Evolutionary conservation across 2,797 vertebrate species (phyloP).

Genomic region (Perdix hodgsoniae): DNA sequence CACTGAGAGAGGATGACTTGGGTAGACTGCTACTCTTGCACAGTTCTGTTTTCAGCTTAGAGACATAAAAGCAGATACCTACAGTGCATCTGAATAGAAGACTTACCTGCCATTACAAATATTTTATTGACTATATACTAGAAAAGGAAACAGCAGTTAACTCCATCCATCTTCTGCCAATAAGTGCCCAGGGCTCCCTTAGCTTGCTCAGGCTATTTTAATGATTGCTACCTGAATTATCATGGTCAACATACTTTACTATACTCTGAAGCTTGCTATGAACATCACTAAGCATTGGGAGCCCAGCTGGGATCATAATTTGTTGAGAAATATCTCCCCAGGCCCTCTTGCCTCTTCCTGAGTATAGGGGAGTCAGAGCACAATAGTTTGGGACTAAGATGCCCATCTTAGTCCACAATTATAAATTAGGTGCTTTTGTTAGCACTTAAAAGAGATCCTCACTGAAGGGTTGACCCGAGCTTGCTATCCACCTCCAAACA

Average conservation of each 20-base stretch:
- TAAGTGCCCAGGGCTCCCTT: not conserved
- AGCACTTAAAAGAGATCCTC: not conserved
- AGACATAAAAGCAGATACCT: slow-evolving; percentile 1
- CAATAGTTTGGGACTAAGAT: not conserved
- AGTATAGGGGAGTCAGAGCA: not conserved
- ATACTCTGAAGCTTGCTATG: accelerated
- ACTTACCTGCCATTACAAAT: not conserved
- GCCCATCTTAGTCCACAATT: not conserved
- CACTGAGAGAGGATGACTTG: accelerated
- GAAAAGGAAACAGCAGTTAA: not conserved
- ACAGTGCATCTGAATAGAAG: not conserved
- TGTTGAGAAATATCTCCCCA: not conserved
- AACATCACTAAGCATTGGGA: not conserved
- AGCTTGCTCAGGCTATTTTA: not conserved
- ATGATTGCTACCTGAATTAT: not conserved
- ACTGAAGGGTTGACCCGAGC: not conserved
- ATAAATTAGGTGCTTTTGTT: not conserved
- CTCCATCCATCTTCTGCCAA: not conserved
- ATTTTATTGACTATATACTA: not conserved
- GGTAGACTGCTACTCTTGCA: not conserved
- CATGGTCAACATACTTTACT: not conserved
- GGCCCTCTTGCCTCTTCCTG: not conserved
- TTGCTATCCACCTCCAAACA: not conserved
- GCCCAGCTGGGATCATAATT: accelerated
- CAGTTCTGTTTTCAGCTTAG: not conserved